Base-by-base conservation (phyloP, 64 coral and sea anemone species). In the Porites australiensis region DNA sequence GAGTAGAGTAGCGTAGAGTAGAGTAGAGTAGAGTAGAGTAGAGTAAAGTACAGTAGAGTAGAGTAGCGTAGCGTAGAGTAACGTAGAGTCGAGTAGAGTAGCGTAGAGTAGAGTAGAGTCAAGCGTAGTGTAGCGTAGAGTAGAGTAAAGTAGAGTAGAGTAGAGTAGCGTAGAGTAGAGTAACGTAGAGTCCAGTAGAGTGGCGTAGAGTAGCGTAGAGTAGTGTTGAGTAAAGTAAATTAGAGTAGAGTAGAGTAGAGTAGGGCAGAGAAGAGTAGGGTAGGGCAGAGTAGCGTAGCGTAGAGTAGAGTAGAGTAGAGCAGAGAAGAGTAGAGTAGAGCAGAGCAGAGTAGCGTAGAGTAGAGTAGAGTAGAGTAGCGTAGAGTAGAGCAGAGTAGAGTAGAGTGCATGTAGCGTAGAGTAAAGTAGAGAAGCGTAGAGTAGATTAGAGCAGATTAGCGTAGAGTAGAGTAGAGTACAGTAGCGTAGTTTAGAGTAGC, bases 381-480 rank as follows among this genome's bases (percentile, higher is more conserved):
- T 64, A 64, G 61, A 11, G 61, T 48, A 77, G 75, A 77, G 13
- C 4, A 77, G 37, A 49, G 74, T 1, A 77, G 19, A 37, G 74
- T 52, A 77, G 74, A 77, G 77, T 58, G n/a, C n/a, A n/a, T n/a
- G n/a, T n/a, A 59, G 57, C 57, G 61, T 48, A 77, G 75, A 77
- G 13, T 46, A 77, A 8, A 49, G 74, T 18, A 77, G 74, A 37
- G 74, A 18, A 77, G 74, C 44, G 79, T 62, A 60, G 46, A 82
- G 79, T 62, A 60, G 46, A 82, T 50, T 62, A 60, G 79, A 82
- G 79, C 12, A 60, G 19, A 83, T 54, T 48, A 65, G 59, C 62
- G 80, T 1, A 65, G 80, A 63, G 80, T 46, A 58, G 80, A 83
- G 80, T 46, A 64, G 58, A 83, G 80, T 12, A 64, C 57, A 83